phyloP scores from a whole-genome alignment of 2,888 invertebrate genomes.

The Zaprionus lineosus region DNA sequence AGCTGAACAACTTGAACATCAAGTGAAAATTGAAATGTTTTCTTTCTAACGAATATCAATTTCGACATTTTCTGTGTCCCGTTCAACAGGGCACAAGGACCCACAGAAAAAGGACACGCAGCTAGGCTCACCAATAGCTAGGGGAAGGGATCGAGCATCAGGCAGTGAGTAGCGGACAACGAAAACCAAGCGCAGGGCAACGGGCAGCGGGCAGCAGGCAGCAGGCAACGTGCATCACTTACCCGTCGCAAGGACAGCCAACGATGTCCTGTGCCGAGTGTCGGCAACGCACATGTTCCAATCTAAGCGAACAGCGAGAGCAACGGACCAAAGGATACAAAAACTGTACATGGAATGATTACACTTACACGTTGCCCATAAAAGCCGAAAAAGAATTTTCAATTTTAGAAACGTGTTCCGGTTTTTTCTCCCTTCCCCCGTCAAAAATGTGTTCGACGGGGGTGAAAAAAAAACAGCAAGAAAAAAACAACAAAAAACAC shows the following conservation, averaged over 20 bases:
- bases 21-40: constrained; percentile 76
- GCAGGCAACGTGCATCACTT: too few species aligned
- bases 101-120: constrained; percentile 45
- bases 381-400: constrained; percentile 61
- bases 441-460: constrained; percentile 33
- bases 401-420: constrained; percentile 74
- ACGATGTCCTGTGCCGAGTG: constrained; percentile 57
- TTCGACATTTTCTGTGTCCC: constrained; percentile 57
- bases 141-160: constrained; percentile 9
- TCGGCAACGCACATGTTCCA: constrained; percentile 76
- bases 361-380: constrained; percentile 47
- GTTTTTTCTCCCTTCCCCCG: constrained; percentile 22
- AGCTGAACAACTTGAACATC: constrained; percentile 43
- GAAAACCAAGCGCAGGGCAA: too few species aligned
- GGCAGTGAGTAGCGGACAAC: constrained; percentile 17
- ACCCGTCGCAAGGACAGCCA: background rate
- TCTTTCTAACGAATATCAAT: constrained; percentile 67
- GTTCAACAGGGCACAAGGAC: constrained; percentile 28
- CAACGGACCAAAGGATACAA: constrained; percentile 54
- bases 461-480: constrained; percentile 33
- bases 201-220: constrained; percentile 22
- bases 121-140: constrained; percentile 27
- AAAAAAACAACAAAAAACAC: constrained; percentile 7
- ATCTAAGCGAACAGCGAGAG: constrained; percentile 68
- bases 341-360: constrained; percentile 76